phyloP scores from a whole-genome alignment of 2,797 vertebrate genomes.

The Heteromormyrus szaboi region DNA sequence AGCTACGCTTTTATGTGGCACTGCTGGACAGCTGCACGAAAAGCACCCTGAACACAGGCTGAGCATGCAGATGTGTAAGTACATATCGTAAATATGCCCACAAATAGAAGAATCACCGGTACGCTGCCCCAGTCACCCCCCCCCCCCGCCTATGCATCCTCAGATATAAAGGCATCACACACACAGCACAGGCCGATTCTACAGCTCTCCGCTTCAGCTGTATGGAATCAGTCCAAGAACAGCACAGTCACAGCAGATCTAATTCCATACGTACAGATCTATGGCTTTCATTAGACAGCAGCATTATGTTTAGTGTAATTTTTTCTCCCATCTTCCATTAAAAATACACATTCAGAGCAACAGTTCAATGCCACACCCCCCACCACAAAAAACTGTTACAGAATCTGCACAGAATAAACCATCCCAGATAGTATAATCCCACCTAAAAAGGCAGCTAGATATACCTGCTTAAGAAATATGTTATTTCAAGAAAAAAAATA shows the following conservation, averaged over 20 bases:
- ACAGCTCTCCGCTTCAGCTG: not conserved
- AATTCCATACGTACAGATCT: not conserved
- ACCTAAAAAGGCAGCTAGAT: constrained; percentile 30
- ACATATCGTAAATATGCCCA: not conserved
- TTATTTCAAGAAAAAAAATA: not conserved
- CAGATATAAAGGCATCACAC: not conserved
- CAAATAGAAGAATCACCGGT: not conserved
- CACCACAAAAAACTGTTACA: not conserved
- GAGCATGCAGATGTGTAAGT: not conserved
- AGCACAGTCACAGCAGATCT: not conserved
- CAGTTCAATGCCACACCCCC: not conserved
- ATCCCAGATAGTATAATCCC: not conserved
- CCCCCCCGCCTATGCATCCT: not conserved
- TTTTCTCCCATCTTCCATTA: not conserved
- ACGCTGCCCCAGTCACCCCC: not conserved
- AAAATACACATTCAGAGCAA: not conserved
- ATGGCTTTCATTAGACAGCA: constrained; percentile 18
- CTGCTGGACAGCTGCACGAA: not conserved
- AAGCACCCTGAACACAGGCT: not conserved
- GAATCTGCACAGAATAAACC: not conserved
- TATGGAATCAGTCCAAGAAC: not conserved
- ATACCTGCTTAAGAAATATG: constrained; percentile 32
- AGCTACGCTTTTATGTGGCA: not conserved
- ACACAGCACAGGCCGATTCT: not conserved
- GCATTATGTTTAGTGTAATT: constrained; percentile 7